Percentiles rank a stretch among this genome's conserved stretches.
phyloP scores from a whole-genome alignment of 1,140 invertebrate species.

The Bicyclus anynana region DNA sequence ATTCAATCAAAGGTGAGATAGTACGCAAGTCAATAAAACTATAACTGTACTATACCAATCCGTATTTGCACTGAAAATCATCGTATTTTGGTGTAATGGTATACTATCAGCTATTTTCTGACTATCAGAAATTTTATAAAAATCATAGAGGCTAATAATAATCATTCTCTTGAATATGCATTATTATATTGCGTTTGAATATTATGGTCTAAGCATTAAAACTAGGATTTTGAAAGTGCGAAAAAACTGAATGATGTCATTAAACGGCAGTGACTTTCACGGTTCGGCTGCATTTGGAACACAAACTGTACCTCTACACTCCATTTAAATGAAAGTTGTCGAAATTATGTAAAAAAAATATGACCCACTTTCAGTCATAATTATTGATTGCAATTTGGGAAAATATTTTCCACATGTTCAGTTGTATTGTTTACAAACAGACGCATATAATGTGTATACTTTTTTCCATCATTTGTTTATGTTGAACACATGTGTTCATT shows the following conservation, averaged over 20 bases:
- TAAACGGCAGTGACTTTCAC: conserved; percentile 72
- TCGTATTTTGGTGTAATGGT: conserved; percentile 7
- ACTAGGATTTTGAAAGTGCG: conserved; percentile 58
- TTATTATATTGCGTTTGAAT: not conserved
- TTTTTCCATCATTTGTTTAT: conserved; percentile 9
- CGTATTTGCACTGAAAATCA: not conserved
- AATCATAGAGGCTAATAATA: too few relatives aligned
- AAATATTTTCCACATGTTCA: conserved; percentile 4
- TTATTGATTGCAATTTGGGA: conserved; percentile 11
- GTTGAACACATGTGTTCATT: not conserved
- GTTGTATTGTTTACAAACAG: conserved; percentile 22
- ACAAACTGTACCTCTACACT: conserved; percentile 61
- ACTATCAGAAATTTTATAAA: too few relatives aligned
- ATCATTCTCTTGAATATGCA: not conserved
- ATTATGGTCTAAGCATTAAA: not conserved
- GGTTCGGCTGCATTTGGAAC: conserved; percentile 73
- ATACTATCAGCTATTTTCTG: too few relatives aligned
- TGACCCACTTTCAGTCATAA: conserved; percentile 28
- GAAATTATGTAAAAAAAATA: conserved; percentile 51
- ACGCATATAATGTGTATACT: not conserved
- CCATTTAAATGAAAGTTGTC: conserved; percentile 66
- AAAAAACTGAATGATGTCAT: conserved; percentile 70
- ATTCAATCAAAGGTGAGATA: conserved; percentile 86
- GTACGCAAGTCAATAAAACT: conserved; percentile 26
- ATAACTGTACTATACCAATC: conserved; percentile 17